These are phyloP conservation scores for Micoletzkya japonica DNA, from an alignment of 2,888 invertebrate genomes.

Conservation along the genomic window DNA sequence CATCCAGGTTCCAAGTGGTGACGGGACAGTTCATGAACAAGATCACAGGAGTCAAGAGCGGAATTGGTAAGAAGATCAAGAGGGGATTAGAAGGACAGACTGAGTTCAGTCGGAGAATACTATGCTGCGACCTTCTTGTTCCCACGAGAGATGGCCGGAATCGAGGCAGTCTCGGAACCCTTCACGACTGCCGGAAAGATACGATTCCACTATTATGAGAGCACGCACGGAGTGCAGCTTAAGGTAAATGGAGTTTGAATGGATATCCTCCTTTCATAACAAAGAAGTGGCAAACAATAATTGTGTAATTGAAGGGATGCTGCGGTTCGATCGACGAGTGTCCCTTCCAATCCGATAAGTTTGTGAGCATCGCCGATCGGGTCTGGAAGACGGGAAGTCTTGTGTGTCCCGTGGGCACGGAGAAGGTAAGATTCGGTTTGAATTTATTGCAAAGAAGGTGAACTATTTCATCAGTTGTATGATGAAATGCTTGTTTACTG, in stretches of 20 bases:
- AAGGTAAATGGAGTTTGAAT: slow-evolving; percentile 40
- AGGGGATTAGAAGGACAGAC: neutral
- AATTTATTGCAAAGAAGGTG: neutral
- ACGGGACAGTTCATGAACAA: slow-evolving; percentile 63
- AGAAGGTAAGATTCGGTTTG: slow-evolving; percentile 55
- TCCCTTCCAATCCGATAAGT: slow-evolving; percentile 60
- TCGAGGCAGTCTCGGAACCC: slow-evolving; percentile 47
- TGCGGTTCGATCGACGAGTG: slow-evolving; percentile 48
- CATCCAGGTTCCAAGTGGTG: slow-evolving; percentile 61
- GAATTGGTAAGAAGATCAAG: slow-evolving; percentile 38
- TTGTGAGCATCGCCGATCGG: slow-evolving; percentile 60
- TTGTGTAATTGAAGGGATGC: slow-evolving; percentile 34
- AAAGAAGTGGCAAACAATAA: neutral
- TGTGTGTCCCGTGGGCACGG: slow-evolving; percentile 59
- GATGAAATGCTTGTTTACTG: neutral
- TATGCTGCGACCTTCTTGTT: slow-evolving; percentile 63
- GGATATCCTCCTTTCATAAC: neutral
- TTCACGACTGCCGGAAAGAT: slow-evolving; percentile 53
- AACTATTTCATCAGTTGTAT: neutral
- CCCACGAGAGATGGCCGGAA: slow-evolving; percentile 61
- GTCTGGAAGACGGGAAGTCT: slow-evolving; percentile 61
- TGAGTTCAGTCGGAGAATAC: slow-evolving; percentile 55
- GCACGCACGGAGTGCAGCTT: slow-evolving; percentile 63
- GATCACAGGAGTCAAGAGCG: slow-evolving; percentile 60
- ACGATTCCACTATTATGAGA: slow-evolving; percentile 62